Conservation (phyloP, 2,113 vertebrate species). For the Tricholaema leucomelas region DNA sequence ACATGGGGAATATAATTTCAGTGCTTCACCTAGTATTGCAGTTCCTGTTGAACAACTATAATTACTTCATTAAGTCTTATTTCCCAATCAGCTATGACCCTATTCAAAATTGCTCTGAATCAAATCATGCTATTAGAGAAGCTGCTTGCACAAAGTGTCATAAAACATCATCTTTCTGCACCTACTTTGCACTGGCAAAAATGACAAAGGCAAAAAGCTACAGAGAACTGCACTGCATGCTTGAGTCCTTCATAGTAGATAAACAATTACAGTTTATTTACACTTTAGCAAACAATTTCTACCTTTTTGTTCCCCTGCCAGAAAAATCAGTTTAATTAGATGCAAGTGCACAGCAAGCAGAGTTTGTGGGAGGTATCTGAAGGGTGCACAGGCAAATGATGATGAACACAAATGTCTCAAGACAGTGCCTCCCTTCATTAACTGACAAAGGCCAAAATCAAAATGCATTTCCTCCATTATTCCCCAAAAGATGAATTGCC, state of each 20-base stretch:
- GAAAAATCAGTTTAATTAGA: background rate
- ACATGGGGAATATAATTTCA: background rate
- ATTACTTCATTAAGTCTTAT: background rate
- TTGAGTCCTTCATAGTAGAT: background rate
- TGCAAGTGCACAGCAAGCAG: background rate
- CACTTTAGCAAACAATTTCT: background rate
- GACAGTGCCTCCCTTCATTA: background rate
- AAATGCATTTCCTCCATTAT: background rate
- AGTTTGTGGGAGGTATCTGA: background rate
- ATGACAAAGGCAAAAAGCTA: background rate
- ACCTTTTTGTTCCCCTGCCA: background rate
- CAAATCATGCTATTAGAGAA: background rate
- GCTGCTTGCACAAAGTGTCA: background rate
- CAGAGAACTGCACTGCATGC: background rate
- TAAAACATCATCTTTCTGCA: background rate
- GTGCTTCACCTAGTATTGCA: background rate
- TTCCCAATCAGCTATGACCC: background rate
- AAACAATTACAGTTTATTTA: background rate
- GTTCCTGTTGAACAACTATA: background rate
- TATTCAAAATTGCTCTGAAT: background rate
- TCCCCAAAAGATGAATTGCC: background rate
- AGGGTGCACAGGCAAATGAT: background rate
- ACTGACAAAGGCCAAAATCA: background rate
- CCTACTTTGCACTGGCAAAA: background rate
- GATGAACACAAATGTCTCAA: fast-evolving